A percentile compares a stretch with the other conserved stretches of the same genome.
phyloP scores from a whole-genome alignment of 2,797 vertebrate genomes.

The Sparidentex hasta region DNA sequence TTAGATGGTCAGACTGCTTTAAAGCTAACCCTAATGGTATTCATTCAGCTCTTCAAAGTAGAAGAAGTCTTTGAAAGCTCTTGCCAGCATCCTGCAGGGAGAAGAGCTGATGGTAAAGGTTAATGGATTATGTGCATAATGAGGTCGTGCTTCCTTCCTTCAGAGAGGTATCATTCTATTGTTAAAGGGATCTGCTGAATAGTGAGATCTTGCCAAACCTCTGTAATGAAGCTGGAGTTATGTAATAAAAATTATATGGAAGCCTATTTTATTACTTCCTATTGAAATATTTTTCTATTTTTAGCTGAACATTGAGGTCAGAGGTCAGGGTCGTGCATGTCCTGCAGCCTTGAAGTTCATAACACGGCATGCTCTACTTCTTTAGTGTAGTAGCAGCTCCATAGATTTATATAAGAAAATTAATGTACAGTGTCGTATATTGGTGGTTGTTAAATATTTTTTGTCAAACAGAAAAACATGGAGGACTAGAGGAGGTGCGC shows the following conservation, averaged over 20 bases:
- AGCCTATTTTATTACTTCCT: background rate
- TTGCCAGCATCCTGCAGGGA: background rate
- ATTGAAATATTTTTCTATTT: background rate
- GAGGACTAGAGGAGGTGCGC: background rate
- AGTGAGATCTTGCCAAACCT: background rate
- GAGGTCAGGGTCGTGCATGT: background rate
- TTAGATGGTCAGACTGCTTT: too few relatives aligned
- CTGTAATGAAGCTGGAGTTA: background rate
- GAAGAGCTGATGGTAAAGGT: conserved; percentile 12
- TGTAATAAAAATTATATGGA: background rate
- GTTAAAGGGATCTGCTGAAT: conserved; percentile 37
- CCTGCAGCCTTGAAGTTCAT: background rate
- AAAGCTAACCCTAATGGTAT: background rate
- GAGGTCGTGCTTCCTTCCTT: conserved; percentile 5
- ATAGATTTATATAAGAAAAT: background rate
- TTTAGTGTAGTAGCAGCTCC: background rate
- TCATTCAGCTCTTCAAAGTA: background rate
- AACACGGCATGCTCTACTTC: background rate
- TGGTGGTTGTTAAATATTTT: conserved; percentile 20
- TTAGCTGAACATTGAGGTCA: background rate
- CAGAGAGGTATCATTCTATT: background rate
- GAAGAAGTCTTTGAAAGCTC: background rate
- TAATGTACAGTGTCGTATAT: background rate
- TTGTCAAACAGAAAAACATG: background rate
- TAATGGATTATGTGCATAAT: conserved; percentile 19